Percentiles rank a stretch among this genome's conserved stretches.
phyloP scores from a whole-genome alignment of 1,140 invertebrate genomes.

The Papilio aristodemus region DNA sequence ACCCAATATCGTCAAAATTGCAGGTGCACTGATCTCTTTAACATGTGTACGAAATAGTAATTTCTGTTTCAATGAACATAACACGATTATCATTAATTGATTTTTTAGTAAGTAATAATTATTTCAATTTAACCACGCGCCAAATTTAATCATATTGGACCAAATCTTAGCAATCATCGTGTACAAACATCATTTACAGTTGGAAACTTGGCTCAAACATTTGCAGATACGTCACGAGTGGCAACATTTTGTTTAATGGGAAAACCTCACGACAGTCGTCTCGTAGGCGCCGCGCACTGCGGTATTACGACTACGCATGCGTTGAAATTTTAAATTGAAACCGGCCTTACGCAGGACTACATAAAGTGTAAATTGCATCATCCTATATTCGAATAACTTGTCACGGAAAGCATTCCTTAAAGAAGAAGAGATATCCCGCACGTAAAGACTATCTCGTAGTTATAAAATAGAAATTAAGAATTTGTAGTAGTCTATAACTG shows the following conservation, averaged over 20 bases:
- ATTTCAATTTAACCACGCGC: neutral
- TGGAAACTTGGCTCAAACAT: slow-evolving; percentile 37
- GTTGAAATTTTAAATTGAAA: slow-evolving; percentile 41
- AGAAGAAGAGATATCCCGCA: slow-evolving; percentile 36
- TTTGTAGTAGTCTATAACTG: neutral
- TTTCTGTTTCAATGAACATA: no score
- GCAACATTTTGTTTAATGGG: slow-evolving; percentile 50
- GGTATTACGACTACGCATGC: slow-evolving; percentile 59
- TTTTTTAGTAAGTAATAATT: no score
- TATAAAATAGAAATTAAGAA: no score
- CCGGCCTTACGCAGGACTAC: slow-evolving; percentile 19
- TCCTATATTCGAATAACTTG: slow-evolving; percentile 38
- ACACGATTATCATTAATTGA: no score
- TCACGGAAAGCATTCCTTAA: slow-evolving; percentile 45
- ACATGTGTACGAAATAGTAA: no score
- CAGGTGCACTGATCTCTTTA: no score
- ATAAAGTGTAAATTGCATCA: slow-evolving; percentile 27
- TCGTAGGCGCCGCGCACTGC: slow-evolving; percentile 55
- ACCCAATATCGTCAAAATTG: no score
- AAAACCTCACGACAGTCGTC: slow-evolving; percentile 50
- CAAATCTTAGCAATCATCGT: slow-evolving; percentile 1
- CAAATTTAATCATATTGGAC: neutral
- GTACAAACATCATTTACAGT: neutral
- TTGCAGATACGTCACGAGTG: slow-evolving; percentile 36
- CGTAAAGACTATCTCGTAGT: slow-evolving; percentile 38